Percentiles rank a stretch among this genome's conserved stretches.
These are phyloP conservation scores for Drosophila borealis DNA, from an alignment of 2,888 invertebrate genomes.

Conservation along the genomic window DNA sequence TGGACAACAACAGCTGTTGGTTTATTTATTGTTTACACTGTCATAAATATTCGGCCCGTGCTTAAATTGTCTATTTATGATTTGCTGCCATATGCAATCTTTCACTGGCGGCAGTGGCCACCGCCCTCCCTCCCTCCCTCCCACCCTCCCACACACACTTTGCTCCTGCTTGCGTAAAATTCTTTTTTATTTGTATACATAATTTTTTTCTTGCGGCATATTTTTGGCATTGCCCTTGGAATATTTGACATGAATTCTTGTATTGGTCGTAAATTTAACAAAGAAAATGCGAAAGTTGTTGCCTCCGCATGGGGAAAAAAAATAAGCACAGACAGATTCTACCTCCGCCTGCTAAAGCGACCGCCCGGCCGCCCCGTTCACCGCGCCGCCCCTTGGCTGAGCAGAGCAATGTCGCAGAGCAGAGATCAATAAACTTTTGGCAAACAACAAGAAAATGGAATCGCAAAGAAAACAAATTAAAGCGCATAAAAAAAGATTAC, in stretches of 20 bases:
- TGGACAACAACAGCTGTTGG: constrained; percentile 68
- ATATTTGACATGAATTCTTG: constrained; percentile 72
- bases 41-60: constrained; percentile 56
- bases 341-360: background rate
- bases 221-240: constrained; percentile 76
- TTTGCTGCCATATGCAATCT: constrained; percentile 63
- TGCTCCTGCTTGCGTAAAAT: constrained; percentile 53
- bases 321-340: constrained; percentile 21
- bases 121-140: background rate
- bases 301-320: constrained; percentile 18
- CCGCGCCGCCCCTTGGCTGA: constrained; percentile 1
- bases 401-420: constrained; percentile 47
- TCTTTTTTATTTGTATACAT: constrained; percentile 26
- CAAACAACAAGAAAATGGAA: constrained; percentile 78
- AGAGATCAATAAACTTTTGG: constrained; percentile 79
- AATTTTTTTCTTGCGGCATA: constrained; percentile 42
- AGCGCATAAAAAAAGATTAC: constrained; percentile 70
- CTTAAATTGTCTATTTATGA: constrained; percentile 64
- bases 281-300: constrained; percentile 62
- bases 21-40: constrained; percentile 46
- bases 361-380: constrained; percentile 18
- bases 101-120: constrained; percentile 41
- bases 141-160: background rate
- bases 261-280: constrained; percentile 58
- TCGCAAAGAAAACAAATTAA: constrained; percentile 74